Conservation (phyloP, 2,797 vertebrate species). For the Sciaenops ocellatus region DNA sequence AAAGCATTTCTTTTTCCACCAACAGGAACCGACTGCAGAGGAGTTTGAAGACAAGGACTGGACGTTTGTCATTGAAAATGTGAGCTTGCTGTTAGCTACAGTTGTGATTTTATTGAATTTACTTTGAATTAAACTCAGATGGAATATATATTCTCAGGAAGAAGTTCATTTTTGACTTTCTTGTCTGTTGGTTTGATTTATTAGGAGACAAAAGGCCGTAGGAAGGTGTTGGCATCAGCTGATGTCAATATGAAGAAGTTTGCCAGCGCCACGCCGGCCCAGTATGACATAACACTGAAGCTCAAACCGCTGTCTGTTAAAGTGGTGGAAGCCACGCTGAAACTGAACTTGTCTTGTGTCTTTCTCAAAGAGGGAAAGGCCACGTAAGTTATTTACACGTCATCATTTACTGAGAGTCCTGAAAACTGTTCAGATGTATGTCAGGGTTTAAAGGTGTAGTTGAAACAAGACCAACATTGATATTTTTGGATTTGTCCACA, state of each 20-base stretch:
- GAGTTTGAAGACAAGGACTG: constrained; percentile 95
- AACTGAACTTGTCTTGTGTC: constrained; percentile 88
- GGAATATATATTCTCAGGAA: not conserved
- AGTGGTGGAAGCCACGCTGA: constrained; percentile 90
- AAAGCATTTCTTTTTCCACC: not conserved
- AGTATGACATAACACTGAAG: constrained; percentile 85
- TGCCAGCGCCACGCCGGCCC: constrained; percentile 83
- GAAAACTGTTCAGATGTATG: not conserved
- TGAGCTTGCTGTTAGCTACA: constrained; percentile 70
- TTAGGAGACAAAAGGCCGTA: constrained; percentile 91
- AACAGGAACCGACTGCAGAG: constrained; percentile 90
- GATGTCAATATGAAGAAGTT: constrained; percentile 91
- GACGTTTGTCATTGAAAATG: constrained; percentile 93
- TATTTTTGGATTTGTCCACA: constrained; percentile 53
- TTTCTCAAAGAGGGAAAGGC: constrained; percentile 93
- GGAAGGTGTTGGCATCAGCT: constrained; percentile 90
- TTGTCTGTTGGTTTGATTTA: not conserved
- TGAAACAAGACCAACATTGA: not conserved
- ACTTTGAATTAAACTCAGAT: not conserved
- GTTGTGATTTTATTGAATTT: not conserved
- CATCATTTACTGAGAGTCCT: not conserved
- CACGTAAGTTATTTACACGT: constrained; percentile 87
- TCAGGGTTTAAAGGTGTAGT: not conserved
- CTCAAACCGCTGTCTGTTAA: constrained; percentile 92
- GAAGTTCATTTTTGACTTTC: not conserved